Percentiles rank a stretch among this genome's conserved stretches.
Evolutionary conservation across 2,888 invertebrate species (phyloP).

Genomic region (Meghimatium bilineatum): DNA sequence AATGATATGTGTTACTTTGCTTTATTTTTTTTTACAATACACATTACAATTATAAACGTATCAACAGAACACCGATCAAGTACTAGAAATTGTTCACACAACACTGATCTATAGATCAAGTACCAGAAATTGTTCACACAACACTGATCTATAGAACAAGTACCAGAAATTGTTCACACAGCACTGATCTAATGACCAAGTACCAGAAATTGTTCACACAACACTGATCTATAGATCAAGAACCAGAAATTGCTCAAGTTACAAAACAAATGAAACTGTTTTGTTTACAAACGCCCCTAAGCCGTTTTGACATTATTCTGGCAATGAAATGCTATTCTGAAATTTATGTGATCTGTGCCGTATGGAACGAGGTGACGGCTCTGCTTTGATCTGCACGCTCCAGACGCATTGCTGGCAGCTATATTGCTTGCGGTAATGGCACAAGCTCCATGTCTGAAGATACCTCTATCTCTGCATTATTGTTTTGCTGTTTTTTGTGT

Average conservation of each 20-base stretch:
- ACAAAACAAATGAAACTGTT: neutral
- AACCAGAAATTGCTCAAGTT: neutral
- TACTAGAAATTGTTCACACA: no score
- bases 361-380: conserved; percentile 5
- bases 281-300: conserved; percentile 24
- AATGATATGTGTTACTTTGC: no score
- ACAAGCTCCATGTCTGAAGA: neutral
- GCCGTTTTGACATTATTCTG: neutral
- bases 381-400: conserved; percentile 13
- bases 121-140: no score
- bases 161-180: neutral
- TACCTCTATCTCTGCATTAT: neutral
- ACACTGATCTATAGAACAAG: no score
- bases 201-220: neutral
- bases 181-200: neutral
- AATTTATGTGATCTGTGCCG: neutral
- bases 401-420: neutral
- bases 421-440: neutral
- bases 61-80: no score
- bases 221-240: neutral
- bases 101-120: no score
- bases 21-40: no score
- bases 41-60: no score
- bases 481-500: neutral
- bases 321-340: neutral